phyloP scores from a whole-genome alignment of 1,140 invertebrate genomes.

The Pollicipes pollicipes region DNA sequence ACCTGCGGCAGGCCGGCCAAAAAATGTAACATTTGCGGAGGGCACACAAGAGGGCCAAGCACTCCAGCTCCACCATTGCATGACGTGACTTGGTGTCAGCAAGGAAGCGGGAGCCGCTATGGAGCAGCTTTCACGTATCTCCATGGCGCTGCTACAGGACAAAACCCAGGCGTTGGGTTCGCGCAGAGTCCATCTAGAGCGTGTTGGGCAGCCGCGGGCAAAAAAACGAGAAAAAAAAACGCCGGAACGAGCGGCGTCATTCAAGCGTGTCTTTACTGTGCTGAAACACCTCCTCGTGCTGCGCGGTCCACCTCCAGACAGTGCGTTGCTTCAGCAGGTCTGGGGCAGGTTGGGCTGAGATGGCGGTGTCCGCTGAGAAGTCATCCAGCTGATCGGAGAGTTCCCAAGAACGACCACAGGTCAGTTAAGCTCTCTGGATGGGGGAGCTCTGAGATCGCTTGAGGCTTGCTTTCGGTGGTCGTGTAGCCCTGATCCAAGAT shows the following conservation, averaged over 20 bases:
- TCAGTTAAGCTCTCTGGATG: constrained; percentile 14
- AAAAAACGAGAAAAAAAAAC: constrained; percentile 11
- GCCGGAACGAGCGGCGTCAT: constrained; percentile 11
- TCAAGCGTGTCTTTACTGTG: constrained; percentile 10
- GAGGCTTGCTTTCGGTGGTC: background rate
- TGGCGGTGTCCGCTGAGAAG: constrained; percentile 9
- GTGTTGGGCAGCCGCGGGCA: constrained; percentile 9
- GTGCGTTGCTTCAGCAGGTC: constrained; percentile 12
- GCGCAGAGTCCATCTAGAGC: constrained; percentile 15
- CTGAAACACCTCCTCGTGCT: constrained; percentile 15
- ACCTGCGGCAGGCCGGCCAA: constrained; percentile 17
- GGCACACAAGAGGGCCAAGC: constrained; percentile 16
- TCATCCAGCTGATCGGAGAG: constrained; percentile 13
- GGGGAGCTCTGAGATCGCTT: constrained; percentile 10
- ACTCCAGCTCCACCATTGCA: constrained; percentile 15
- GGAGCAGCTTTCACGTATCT: constrained; percentile 13
- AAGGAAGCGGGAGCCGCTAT: constrained; percentile 15
- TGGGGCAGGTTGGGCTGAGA: constrained; percentile 13
- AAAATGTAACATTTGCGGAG: constrained; percentile 17
- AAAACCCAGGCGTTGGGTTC: constrained; percentile 14
- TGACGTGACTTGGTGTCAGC: constrained; percentile 14
- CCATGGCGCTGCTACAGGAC: constrained; percentile 13
- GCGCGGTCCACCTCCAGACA: constrained; percentile 11
- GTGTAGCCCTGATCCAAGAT: constrained; percentile 9
- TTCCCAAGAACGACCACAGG: constrained; percentile 16